These are phyloP conservation scores for Pachliopta kotzebuea DNA, from an alignment of 2,888 invertebrate genomes.

Conservation along the genomic window DNA sequence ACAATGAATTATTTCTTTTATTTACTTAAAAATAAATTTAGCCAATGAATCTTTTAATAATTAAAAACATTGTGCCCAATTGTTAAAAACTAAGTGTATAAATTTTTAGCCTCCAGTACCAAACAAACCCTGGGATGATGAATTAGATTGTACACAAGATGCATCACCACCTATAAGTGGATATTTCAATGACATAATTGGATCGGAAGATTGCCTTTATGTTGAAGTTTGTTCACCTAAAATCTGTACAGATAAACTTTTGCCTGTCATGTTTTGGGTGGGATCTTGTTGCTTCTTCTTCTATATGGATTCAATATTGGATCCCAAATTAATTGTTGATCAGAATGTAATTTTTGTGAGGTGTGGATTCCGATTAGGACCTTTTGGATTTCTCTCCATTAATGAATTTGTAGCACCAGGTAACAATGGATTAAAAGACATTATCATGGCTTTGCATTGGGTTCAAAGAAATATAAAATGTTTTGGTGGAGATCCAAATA, in stretches of 20 bases:
- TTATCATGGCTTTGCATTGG: constrained; percentile 70
- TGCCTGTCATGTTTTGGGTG: constrained; percentile 78
- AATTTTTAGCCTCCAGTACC: constrained; percentile 62
- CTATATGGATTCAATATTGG: constrained; percentile 52
- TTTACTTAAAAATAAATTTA: too few relatives aligned
- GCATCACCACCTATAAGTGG: constrained; percentile 43
- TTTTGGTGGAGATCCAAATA: constrained; percentile 71
- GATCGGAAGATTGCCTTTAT: constrained; percentile 72
- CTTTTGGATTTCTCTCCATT: constrained; percentile 70
- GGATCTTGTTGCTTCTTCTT: constrained; percentile 58
- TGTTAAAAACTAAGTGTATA: not conserved
- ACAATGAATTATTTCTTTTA: too few relatives aligned
- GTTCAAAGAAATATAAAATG: constrained; percentile 60
- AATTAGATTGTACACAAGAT: constrained; percentile 56
- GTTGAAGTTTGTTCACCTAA: constrained; percentile 61
- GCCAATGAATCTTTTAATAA: too few relatives aligned
- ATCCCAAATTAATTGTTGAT: constrained; percentile 57
- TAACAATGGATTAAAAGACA: constrained; percentile 70
- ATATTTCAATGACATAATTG: constrained; percentile 36
- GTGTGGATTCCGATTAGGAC: constrained; percentile 68
- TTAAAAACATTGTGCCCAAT: too few relatives aligned
- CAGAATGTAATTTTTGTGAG: constrained; percentile 63
- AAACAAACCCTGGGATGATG: constrained; percentile 46
- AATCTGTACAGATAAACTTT: constrained; percentile 50
- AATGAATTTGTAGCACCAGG: constrained; percentile 69